Percentiles rank a stretch among this genome's conserved stretches.
Conservation (phyloP, 1,140 invertebrate genomes). For the Leptoteleia sp. region DNA sequence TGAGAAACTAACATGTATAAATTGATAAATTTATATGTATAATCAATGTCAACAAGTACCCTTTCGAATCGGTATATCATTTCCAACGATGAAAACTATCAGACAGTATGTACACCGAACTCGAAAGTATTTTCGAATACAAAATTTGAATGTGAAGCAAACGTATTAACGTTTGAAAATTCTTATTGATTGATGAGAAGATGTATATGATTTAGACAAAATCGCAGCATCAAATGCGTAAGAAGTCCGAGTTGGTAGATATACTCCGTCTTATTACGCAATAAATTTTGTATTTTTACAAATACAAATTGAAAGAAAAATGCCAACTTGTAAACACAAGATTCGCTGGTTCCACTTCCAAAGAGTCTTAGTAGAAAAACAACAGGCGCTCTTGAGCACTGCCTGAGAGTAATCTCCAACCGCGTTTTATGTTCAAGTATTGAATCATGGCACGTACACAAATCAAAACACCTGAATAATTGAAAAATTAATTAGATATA, state of each 20-base stretch:
- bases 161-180: constrained; percentile 5
- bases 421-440: constrained; percentile 94
- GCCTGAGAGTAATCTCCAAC: constrained; percentile 92
- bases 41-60: constrained; percentile 14
- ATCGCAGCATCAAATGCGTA: constrained; percentile 12
- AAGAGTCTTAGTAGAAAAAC: constrained; percentile 88
- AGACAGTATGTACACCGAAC: constrained; percentile 3
- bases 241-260: constrained; percentile 18
- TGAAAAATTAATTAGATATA: not conserved
- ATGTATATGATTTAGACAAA: constrained; percentile 23
- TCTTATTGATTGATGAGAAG: constrained; percentile 27
- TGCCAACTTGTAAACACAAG: constrained; percentile 69
- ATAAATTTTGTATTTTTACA: constrained; percentile 69
- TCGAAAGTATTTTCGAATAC: constrained; percentile 2
- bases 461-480: constrained; percentile 88
- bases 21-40: constrained; percentile 7
- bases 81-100: constrained; percentile 6
- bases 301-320: constrained; percentile 73
- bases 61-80: constrained; percentile 6
- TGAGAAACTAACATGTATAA: too few relatives aligned
- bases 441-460: constrained; percentile 93
- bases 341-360: constrained; percentile 46
- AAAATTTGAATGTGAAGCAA: constrained; percentile 12
- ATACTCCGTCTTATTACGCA: constrained; percentile 37
- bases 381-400: constrained; percentile 91